phyloP scores from a whole-genome alignment of 2,113 vertebrate species.

The Callopanchax toddi region DNA sequence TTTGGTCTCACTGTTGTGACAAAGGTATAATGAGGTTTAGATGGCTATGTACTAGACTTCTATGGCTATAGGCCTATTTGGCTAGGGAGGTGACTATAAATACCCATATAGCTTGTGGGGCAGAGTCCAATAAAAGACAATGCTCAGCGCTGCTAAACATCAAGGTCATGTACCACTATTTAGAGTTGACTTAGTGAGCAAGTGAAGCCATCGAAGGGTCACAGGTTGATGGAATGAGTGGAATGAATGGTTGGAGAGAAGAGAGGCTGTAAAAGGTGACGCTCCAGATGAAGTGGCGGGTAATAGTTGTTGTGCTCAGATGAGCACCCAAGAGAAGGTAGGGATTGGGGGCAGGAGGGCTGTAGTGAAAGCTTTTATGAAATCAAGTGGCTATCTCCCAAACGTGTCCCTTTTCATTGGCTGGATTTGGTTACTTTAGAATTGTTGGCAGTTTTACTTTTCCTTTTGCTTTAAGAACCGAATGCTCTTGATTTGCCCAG shows the following conservation, averaged over 20 bases:
- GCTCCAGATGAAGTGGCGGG: conserved; percentile 44
- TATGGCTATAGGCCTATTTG: conserved; percentile 74
- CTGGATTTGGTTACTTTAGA: conserved; percentile 42
- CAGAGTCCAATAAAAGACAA: conserved; percentile 48
- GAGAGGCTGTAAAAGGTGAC: conserved; percentile 35
- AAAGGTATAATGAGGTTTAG: conserved; percentile 82
- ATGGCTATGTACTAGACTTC: conserved; percentile 76
- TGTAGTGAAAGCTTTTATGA: conserved; percentile 26
- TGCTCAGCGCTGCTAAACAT: conserved; percentile 57
- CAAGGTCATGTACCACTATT: conserved; percentile 77
- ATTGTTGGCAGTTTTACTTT: conserved; percentile 48
- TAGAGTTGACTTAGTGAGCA: conserved; percentile 67
- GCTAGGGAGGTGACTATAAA: conserved; percentile 75
- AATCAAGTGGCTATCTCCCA: conserved; percentile 17
- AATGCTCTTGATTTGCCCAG: conserved; percentile 43
- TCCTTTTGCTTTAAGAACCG: neutral
- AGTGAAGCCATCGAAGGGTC: conserved; percentile 61
- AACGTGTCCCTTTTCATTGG: conserved; percentile 37
- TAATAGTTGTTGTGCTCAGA: conserved; percentile 46
- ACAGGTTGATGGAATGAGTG: conserved; percentile 51
- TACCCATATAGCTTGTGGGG: conserved; percentile 66
- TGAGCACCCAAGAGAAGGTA: conserved; percentile 29
- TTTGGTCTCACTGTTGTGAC: conserved; percentile 78
- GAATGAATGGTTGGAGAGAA: conserved; percentile 36
- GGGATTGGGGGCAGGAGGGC: neutral